phyloP scores from a whole-genome alignment of 2,888 invertebrate species.

The Octonoba sinensis region DNA sequence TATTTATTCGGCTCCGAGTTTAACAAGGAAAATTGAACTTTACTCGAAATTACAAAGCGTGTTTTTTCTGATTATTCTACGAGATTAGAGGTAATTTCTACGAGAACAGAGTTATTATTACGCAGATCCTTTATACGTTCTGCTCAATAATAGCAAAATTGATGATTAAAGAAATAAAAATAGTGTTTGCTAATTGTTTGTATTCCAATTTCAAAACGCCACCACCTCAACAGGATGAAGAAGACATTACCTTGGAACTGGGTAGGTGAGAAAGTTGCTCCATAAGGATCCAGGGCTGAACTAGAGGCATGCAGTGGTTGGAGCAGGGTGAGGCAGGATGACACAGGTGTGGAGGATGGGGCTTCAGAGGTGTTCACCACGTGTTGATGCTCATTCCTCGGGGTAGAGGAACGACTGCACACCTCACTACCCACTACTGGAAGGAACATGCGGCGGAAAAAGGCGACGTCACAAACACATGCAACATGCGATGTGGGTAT shows the following conservation, averaged over 20 bases:
- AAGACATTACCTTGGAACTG: constrained; percentile 76
- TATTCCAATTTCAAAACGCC: neutral
- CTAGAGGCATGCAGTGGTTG: constrained; percentile 74
- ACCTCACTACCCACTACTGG: constrained; percentile 66
- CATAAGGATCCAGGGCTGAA: constrained; percentile 70
- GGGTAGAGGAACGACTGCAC: constrained; percentile 66
- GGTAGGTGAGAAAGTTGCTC: constrained; percentile 78
- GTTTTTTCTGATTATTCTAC: too few relatives aligned
- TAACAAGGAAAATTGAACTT: too few relatives aligned
- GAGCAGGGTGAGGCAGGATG: constrained; percentile 74
- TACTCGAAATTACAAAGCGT: too few relatives aligned
- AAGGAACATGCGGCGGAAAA: constrained; percentile 24
- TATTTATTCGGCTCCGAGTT: too few relatives aligned
- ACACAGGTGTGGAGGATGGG: constrained; percentile 70
- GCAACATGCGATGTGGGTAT: constrained; percentile 27
- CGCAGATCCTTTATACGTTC: too few relatives aligned
- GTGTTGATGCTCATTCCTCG: constrained; percentile 41
- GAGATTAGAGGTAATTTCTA: too few relatives aligned
- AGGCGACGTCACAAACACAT: constrained; percentile 42
- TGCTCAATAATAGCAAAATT: too few relatives aligned
- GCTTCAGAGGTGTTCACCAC: constrained; percentile 59
- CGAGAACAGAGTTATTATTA: too few relatives aligned
- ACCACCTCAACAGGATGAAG: neutral
- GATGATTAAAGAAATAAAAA: neutral
- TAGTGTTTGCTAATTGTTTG: neutral